phyloP scores from a whole-genome alignment of 2,888 invertebrate genomes.

The Tethea ocularis region DNA sequence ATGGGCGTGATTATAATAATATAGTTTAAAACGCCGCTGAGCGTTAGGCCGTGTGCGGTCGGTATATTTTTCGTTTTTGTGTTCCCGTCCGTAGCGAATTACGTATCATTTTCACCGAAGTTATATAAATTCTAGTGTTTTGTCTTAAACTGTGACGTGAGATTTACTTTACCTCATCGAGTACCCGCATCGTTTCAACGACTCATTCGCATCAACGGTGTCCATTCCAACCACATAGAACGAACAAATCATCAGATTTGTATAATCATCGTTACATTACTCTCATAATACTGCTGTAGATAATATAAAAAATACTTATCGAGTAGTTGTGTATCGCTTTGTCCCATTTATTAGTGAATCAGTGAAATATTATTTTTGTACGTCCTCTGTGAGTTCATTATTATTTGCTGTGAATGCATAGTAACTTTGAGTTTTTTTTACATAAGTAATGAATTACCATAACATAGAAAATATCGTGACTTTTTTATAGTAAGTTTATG shows the following conservation, averaged over 20 bases:
- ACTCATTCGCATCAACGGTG: slow-evolving; percentile 36
- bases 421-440: slow-evolving; percentile 41
- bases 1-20: slow-evolving; percentile 33
- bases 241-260: slow-evolving; percentile 64
- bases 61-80: slow-evolving; percentile 60
- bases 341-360: slow-evolving; percentile 59
- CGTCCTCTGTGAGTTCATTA: slow-evolving; percentile 56
- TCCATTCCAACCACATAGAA: slow-evolving; percentile 69
- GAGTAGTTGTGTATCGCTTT: slow-evolving; percentile 67
- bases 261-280: slow-evolving; percentile 39
- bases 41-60: slow-evolving; percentile 56
- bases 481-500: slow-evolving; percentile 61
- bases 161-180: slow-evolving; percentile 47
- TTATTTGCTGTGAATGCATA: slow-evolving; percentile 59
- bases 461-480: slow-evolving; percentile 65
- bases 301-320: slow-evolving; percentile 53
- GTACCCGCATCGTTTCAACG: slow-evolving; percentile 26
- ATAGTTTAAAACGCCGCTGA: slow-evolving; percentile 23
- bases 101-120: slow-evolving; percentile 51
- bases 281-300: slow-evolving; percentile 57
- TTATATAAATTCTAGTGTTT: slow-evolving; percentile 49
- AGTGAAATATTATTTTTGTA: slow-evolving; percentile 66
- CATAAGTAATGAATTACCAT: slow-evolving; percentile 70
- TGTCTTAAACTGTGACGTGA: slow-evolving; percentile 21
- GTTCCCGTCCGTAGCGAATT: slow-evolving; percentile 81